Evolutionary conservation across 2,888 invertebrate genomes (phyloP), one percentile per base, ranked within the genome.

Genomic region (Cerceris rybyensis): DNA sequence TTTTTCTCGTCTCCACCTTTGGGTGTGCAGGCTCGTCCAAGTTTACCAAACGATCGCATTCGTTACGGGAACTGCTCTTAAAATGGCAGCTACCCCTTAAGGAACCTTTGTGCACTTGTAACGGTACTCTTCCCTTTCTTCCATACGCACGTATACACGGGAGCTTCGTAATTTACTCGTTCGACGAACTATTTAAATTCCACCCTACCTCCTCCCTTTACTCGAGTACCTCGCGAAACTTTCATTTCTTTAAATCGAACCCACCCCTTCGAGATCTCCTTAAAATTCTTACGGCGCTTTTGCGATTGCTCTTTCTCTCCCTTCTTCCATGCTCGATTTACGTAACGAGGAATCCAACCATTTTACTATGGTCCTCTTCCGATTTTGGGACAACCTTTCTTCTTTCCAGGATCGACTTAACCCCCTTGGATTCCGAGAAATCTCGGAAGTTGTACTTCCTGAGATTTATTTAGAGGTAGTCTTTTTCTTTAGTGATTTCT

Each of bases 31-130:
- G 78, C 82, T 74, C 79, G 79, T 84, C 74, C 79, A 67, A 86
- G 77, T 87, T 86, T 75, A 68, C 81, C 80, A 72, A 82, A 84
- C 80, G 81, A 87, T 86, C 82, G 82, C 86, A 86, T 88, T 88
- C 84, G 86, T 89, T 89, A 87, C 87, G 81, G 73, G 83, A 86
- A 88, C 83, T 81, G 86, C 84, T 80, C 82, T 88, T 87, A 85
- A 84, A 87, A 87, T 84, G 83, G 83, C 78, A 84, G 87, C 87
- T 87, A 70, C 78, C 70, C 77, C 67, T 76, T 80, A 75, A 61
- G 78, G 65, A 59, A 46, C 41, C 58, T 63, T 69, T 70, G 70
- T 54, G 64, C 59, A 65, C 54, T 65, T 57, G 61, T 81, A 84
- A 83, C 81, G 77, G 75, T 76, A 55, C 60, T 55, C 66, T 75